Evolutionary conservation across 1,140 invertebrate genomes (phyloP), one percentile per base, ranked within the genome.

Genomic region (Bombus waltoni): DNA sequence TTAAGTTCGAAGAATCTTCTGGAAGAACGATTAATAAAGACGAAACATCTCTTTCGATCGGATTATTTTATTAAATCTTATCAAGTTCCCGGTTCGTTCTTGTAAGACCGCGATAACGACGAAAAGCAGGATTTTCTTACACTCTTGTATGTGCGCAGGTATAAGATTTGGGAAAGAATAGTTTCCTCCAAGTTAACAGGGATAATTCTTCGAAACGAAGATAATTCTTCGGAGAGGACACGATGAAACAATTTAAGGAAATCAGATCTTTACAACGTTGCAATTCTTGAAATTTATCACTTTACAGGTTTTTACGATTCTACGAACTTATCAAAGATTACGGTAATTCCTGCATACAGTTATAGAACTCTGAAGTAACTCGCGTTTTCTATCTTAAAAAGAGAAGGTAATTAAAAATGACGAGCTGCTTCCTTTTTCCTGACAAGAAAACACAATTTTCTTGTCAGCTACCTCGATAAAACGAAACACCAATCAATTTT

Each of bases 61-160:
- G 81, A 83, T 83, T 83, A 75, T 18, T 66, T n/a, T 18, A 62
- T 73, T 73, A 62, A 47, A 82, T 22, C 53, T 44, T 74, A 62
- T 66, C 72, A 38, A 76, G 15, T 35, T 47, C 65, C 22, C 2
- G 3, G n/a, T 28, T 25, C 38, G 13, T 47, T 80, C 32, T 25
- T 35, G 2, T 44, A 72, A 42, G 65, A 35, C 68, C 15, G n/a
- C 3, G 28, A 76, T 76, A 68, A 83, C 42, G 35, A 76, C 4
- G 79, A 72, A 57, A 73, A 73, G 5, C 77, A 53, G 42, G 32
- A 18, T 70, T 25, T 35, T 35, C 11, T 10, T 53, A 11, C 32
- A 11, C 3, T 11, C 22, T 32, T 53, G 22, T 78, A 38, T 65
- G 5, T 22, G 18, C n/a, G 3, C 9, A 65, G 13, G 1, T 11